Base-by-base conservation (phyloP, 2,888 invertebrate species). In the Lacanobia wlatinum region DNA sequence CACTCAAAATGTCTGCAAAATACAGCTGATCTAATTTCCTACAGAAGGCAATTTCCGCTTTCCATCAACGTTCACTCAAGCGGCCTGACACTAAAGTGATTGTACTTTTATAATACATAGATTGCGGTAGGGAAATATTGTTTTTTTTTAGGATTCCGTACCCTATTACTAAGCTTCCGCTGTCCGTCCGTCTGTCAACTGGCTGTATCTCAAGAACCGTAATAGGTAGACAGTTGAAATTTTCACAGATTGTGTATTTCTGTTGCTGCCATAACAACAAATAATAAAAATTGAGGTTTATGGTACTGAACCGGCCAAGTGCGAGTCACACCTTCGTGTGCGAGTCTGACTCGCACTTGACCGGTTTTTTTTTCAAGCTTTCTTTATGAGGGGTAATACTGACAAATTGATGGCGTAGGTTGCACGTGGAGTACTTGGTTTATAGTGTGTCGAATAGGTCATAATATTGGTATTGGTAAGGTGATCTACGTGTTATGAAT, bases 41-140 rank as follows among this genome's bases (percentile, higher is more conserved):
- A 38, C 43, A 28, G 56, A 58, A 52, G 55, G 14, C 48, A 77
- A 81, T 80, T 80, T 81, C 82, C 82, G 73, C 68, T 65, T 76
- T 76, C 69, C 46, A 70, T 78, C 59, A 71, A 10, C 64, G 53
- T 48, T 76, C 76, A 66, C 55, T 76, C 62, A 73, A 38, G 28
- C 56, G 64, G 12, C 38, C 28, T 55, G 70, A 21, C 55, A 77
- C 80, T 84, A 74, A 73, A 78, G 69, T 82, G 70, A 52, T 72
- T 68, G 69, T 77, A 58, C 63, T 63, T 69, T 73, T 56, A 64
- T 70, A 69, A 77, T 80, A 43, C 34, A 66, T 55, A 70, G 63
- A 66, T 38, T 63, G 62, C 56, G 68, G 59, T 55, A 16, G 23
- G 34, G 55, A 46, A 75, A 76, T 52, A 62, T 75, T 56, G 16